Evolutionary conservation across 2,797 vertebrate species (phyloP).

Genomic region (Argya squamiceps): DNA sequence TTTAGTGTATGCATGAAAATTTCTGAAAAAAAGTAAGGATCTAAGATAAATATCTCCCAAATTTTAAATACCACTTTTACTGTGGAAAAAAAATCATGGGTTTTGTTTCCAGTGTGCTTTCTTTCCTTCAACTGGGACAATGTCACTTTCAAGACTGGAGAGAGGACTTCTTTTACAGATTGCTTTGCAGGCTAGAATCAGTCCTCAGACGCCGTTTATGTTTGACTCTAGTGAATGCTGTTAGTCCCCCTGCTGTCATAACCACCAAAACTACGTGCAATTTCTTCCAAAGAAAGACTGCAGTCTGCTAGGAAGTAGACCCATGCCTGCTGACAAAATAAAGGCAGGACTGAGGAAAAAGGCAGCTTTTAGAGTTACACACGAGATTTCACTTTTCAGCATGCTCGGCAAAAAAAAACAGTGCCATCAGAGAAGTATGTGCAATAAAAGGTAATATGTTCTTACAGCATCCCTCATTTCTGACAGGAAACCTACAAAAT

Average conservation of each 20-base stretch:
- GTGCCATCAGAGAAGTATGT: neutral
- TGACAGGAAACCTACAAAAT: neutral
- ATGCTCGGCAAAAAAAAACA: neutral
- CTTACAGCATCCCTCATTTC: neutral
- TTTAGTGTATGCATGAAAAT: neutral
- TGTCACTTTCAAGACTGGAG: neutral
- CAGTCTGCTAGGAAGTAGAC: neutral
- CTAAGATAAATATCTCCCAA: neutral
- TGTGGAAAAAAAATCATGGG: fast-evolving
- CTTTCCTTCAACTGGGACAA: neutral
- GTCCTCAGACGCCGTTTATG: neutral
- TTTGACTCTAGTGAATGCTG: neutral
- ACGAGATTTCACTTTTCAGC: neutral
- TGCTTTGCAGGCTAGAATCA: neutral
- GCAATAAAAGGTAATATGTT: neutral
- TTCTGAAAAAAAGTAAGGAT: neutral
- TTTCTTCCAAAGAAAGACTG: neutral
- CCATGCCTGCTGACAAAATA: neutral
- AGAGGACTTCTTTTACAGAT: neutral
- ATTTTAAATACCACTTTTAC: neutral
- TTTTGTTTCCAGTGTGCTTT: neutral
- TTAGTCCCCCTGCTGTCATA: neutral
- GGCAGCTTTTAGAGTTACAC: neutral
- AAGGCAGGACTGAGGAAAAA: neutral
- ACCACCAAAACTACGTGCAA: neutral